A percentile compares a stretch with the other conserved stretches of the same genome.
Conservation (phyloP, 2,113 vertebrate genomes). For the Perca fluviatilis region DNA sequence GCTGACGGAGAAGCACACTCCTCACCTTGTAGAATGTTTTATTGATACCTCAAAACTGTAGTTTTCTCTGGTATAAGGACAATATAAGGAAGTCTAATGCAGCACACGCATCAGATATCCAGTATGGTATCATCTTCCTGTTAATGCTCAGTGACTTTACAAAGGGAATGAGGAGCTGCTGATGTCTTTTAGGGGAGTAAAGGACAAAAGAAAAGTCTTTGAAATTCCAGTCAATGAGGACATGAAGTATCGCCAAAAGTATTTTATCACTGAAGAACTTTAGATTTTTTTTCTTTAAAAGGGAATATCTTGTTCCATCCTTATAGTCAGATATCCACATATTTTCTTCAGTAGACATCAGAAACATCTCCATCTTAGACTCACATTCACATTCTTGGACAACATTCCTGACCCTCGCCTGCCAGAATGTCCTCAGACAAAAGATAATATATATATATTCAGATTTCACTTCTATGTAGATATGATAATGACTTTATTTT, state of each 20-base stretch:
- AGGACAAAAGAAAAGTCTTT: neutral
- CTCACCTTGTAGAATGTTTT: no score
- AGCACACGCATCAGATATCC: neutral
- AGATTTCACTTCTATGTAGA: neutral
- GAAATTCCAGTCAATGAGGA: neutral
- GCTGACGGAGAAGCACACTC: no score
- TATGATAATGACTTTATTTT: neutral
- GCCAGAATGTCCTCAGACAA: neutral
- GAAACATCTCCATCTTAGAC: neutral
- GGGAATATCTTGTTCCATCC: neutral
- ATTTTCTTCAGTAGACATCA: neutral
- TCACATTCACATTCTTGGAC: neutral
- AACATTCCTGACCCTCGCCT: neutral
- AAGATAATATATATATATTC: constrained; percentile 8
- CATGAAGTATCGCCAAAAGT: neutral
- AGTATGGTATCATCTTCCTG: neutral
- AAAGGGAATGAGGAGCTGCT: neutral
- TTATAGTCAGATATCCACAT: neutral
- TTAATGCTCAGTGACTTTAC: neutral
- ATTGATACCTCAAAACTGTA: neutral
- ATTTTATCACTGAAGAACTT: neutral
- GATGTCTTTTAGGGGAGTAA: neutral
- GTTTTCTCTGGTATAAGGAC: neutral
- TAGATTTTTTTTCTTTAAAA: neutral
- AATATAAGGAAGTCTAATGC: neutral